These are phyloP conservation scores for Orchesella flavescens DNA, from an alignment of 2,888 invertebrate species.

Conservation along the genomic window DNA sequence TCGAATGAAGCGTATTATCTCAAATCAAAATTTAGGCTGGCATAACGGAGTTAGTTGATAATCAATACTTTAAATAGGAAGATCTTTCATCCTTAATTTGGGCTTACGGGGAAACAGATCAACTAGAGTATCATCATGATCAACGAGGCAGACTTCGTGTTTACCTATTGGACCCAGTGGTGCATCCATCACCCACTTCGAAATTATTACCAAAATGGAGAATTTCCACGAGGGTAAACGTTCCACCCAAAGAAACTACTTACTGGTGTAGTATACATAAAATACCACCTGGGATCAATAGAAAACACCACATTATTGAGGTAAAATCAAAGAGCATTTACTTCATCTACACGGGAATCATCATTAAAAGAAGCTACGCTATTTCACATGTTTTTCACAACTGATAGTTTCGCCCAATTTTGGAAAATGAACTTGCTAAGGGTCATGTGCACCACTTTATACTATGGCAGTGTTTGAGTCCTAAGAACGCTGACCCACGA, in stretches of 20 bases:
- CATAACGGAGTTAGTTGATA: not conserved
- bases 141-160: too few relatives aligned
- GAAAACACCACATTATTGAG: too few relatives aligned
- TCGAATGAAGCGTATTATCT: not conserved
- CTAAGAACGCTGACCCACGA: constrained; percentile 35
- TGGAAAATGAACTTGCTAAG: constrained; percentile 40
- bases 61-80: not conserved
- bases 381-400: not conserved
- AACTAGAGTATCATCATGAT: too few relatives aligned
- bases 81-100: not conserved
- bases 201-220: constrained; percentile 22
- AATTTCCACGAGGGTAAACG: not conserved
- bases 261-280: constrained; percentile 43
- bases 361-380: constrained; percentile 37
- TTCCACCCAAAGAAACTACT: constrained; percentile 41
- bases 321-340: constrained; percentile 16
- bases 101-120: not conserved
- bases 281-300: too few relatives aligned
- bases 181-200: too few relatives aligned
- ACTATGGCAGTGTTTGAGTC: constrained; percentile 50
- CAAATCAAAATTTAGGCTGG: not conserved
- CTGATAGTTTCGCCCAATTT: constrained; percentile 30
- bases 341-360: constrained; percentile 33
- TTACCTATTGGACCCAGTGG: too few relatives aligned
- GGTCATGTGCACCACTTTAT: constrained; percentile 59